Conservation (phyloP, 2,888 invertebrate genomes). For the Macaria notata region DNA sequence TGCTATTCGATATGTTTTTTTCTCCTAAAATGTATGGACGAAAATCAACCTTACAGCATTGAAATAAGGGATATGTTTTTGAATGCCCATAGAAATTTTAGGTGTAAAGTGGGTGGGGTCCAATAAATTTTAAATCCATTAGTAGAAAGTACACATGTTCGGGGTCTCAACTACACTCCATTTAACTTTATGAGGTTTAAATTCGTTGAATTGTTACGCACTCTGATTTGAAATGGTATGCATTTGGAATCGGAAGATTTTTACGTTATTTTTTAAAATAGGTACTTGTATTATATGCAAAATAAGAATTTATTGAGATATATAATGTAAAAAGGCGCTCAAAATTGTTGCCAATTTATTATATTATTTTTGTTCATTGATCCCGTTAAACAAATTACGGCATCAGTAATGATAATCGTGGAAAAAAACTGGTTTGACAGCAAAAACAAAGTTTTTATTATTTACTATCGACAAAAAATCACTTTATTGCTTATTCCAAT, state of each 20-base stretch:
- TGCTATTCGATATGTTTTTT: not conserved
- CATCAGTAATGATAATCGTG: no score
- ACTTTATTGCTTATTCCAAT: no score
- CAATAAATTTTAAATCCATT: conserved; percentile 82
- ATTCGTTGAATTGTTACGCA: conserved; percentile 73
- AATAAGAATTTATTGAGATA: no score
- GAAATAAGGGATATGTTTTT: conserved; percentile 20
- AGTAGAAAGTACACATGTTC: conserved; percentile 78
- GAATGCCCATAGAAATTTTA: conserved; percentile 12
- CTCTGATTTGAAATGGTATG: conserved; percentile 53
- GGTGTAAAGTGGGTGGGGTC: conserved; percentile 66
- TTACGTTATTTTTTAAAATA: not conserved
- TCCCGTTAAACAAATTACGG: no score
- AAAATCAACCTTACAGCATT: conserved; percentile 10
- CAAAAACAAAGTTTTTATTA: no score
- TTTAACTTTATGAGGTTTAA: conserved; percentile 80
- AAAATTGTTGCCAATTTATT: no score
- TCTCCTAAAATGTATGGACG: not conserved
- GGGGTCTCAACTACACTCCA: conserved; percentile 69
- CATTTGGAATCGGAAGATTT: conserved; percentile 27
- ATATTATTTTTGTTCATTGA: no score
- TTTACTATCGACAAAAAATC: no score
- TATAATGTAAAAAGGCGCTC: no score
- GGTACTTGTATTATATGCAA: no score
- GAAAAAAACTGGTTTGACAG: no score